Conservation (phyloP, 2,113 vertebrate species). For the Ameiurus melas region DNA sequence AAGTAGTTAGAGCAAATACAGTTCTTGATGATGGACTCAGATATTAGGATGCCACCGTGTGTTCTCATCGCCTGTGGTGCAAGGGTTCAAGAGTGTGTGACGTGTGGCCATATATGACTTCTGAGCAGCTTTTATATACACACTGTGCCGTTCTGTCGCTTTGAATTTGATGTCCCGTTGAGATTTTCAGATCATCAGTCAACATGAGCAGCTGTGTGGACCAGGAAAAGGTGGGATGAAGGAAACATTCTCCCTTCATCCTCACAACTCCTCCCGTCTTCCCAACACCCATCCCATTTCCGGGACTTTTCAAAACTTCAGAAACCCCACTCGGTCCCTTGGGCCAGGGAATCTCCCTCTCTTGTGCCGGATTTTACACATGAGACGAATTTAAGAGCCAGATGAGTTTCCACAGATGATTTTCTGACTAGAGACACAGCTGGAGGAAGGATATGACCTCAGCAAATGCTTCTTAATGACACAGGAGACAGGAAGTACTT, state of each 20-base stretch:
- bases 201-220: slow-evolving; percentile 44
- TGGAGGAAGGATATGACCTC: slow-evolving; percentile 44
- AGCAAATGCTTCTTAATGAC: slow-evolving; percentile 23
- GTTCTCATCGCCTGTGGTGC: neutral
- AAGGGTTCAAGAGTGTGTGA: neutral
- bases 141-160: too few relatives aligned
- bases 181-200: neutral
- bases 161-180: neutral
- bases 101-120: neutral
- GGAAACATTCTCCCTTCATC: slow-evolving; percentile 22
- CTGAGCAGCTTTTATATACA: neutral
- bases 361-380: slow-evolving; percentile 19
- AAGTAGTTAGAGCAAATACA: neutral
- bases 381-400: slow-evolving; percentile 36
- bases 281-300: neutral
- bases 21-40: neutral
- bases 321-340: slow-evolving; percentile 8
- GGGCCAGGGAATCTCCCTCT: slow-evolving; percentile 21
- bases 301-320: neutral
- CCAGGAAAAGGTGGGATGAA: slow-evolving; percentile 7
- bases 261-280: neutral
- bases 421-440: slow-evolving; percentile 27
- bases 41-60: neutral
- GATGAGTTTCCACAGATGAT: slow-evolving; percentile 44
- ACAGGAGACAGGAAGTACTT: slow-evolving; percentile 30